These are phyloP conservation scores for Rhinoderma darwinii DNA, from an alignment of 2,113 vertebrate species.

Conservation along the genomic window DNA sequence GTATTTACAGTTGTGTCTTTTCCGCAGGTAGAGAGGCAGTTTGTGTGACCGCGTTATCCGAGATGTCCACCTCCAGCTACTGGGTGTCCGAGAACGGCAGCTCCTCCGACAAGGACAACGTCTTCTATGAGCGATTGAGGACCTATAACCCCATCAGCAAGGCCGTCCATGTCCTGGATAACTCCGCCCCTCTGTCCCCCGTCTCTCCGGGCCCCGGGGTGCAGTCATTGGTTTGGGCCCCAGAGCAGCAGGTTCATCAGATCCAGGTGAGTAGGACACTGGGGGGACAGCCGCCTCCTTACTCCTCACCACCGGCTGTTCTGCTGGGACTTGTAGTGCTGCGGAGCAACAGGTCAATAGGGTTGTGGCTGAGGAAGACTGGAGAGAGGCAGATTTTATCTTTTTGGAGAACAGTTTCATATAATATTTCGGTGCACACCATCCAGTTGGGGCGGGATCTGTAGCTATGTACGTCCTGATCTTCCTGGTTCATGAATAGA, in stretches of 20 bases:
- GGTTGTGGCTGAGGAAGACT: too few species aligned
- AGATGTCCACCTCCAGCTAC: slow-evolving; percentile 55
- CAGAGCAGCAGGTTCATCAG: slow-evolving; percentile 62
- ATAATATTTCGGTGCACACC: too few species aligned
- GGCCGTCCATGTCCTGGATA: slow-evolving; percentile 66
- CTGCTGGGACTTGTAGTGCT: background rate
- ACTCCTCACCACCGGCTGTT: too few species aligned
- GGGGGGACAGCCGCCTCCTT: too few species aligned
- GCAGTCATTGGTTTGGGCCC: slow-evolving; percentile 66
- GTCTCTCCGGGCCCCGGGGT: slow-evolving; percentile 64
- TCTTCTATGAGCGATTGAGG: slow-evolving; percentile 70
- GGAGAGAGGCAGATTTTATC: too few species aligned
- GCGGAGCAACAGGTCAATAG: too few species aligned
- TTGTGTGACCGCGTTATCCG: background rate
- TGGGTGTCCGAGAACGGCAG: slow-evolving; percentile 51
- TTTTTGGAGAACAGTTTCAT: too few species aligned
- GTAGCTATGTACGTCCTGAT: too few species aligned
- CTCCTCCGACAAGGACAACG: slow-evolving; percentile 64
- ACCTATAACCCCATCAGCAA: slow-evolving; percentile 75
- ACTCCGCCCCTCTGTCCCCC: slow-evolving; percentile 66
- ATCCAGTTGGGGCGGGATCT: too few species aligned
- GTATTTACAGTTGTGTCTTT: background rate
- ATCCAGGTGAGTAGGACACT: slow-evolving; percentile 2
- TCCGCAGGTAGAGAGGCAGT: slow-evolving; percentile 1
- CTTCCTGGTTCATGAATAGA: too few species aligned